Evolutionary conservation across 2,888 invertebrate genomes (phyloP), one percentile per base, ranked within the genome.

Genomic region (Orthosia gracilis): DNA sequence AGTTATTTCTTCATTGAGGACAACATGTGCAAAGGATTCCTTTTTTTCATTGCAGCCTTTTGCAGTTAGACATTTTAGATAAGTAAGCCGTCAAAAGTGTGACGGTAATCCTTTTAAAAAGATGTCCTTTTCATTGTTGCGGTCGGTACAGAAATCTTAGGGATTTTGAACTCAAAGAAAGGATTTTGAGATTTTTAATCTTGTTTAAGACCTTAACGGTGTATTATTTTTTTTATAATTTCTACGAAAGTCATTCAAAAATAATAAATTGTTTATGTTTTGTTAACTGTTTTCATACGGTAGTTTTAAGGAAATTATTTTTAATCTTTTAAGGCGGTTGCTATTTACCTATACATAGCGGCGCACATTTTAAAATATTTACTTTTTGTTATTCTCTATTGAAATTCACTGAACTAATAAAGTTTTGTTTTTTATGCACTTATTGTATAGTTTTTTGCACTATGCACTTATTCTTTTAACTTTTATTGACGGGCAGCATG

Each of bases 101-200:
- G 89, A 90, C 88, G 85, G 87, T 94, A 93, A 94, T 93, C 93
- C 89, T 85, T 91, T 93, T 90, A 92, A 91, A 90, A 90, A 88
- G 87, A 89, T 86, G 85, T 87, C 88, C 85, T 80, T 15, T 85
- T 82, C 89, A 85, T 93, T 93, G 92, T 92, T 89, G 84, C 78
- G 57, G 84, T 71, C 73, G 83, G 81, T 82, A 82, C 85, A 84
- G 84, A 79, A 80, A 71, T 79, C 76, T 69, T 76, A 88, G 73
- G 79, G 79, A 83, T 86, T 85, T 64, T 81, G 81, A 47, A 47
- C 72, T 61, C 57, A 55, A 57, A 75, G 58, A 66, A 67, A 66
- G 61, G 78, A 82, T 83, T 76, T 80, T 66, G 78, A 73, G 82
- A 82, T 87, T 86, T 73, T 77, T 91, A 92, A 91, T 91, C 92